A percentile compares a stretch with the other conserved stretches of the same genome.
Conservation (phyloP, 2,113 vertebrate species). For the Lynx canadensis region DNA sequence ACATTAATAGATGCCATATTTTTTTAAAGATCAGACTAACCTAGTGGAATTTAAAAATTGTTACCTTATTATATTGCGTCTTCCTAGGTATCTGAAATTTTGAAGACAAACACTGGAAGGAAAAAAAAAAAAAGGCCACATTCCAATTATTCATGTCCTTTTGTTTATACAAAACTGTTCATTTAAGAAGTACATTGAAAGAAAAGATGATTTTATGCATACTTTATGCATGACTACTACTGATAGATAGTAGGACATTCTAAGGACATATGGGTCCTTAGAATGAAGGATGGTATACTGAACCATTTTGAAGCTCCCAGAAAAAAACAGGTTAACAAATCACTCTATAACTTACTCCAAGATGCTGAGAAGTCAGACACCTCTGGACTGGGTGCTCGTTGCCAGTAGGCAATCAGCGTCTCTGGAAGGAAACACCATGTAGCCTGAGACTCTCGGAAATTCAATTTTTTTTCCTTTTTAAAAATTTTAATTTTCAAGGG, state of each 20-base stretch:
- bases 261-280: not conserved
- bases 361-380: slow-evolving; percentile 98
- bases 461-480: not conserved
- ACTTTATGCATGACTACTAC: not conserved
- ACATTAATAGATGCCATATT: not conserved
- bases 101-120: slow-evolving; percentile 95
- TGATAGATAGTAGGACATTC: not conserved
- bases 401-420: slow-evolving; percentile 97
- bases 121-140: slow-evolving; percentile 49
- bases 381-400: slow-evolving; percentile 95
- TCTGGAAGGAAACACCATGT: slow-evolving; percentile 87
- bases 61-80: slow-evolving; percentile 98
- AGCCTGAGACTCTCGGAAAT: slow-evolving; percentile 26
- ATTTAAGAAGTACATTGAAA: not conserved
- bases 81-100: slow-evolving; percentile 98
- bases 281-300: not conserved
- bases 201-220: not conserved
- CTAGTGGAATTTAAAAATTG: slow-evolving; percentile 43
- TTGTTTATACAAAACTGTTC: slow-evolving; percentile 78
- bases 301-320: slow-evolving; percentile 42
- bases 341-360: slow-evolving; percentile 92
- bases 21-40: not conserved
- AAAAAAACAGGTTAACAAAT: not conserved
- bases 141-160: slow-evolving; percentile 37
- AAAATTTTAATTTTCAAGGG: not conserved